These are phyloP conservation scores for Dendrocopos noguchii DNA, from an alignment of 2,113 vertebrate genomes.

Conservation along the genomic window DNA sequence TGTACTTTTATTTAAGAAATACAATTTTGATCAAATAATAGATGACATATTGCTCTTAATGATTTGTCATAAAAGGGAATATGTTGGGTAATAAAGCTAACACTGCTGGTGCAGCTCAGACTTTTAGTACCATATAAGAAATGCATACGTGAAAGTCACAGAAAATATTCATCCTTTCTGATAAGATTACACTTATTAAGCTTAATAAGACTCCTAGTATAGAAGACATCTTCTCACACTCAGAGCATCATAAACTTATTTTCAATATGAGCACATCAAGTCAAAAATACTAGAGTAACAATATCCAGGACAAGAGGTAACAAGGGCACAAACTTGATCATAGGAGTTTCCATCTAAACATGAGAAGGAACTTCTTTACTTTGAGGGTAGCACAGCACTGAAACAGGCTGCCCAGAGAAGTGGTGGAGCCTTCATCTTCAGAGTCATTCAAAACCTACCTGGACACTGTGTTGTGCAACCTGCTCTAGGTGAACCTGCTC, in stretches of 20 bases:
- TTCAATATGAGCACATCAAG: rapidly evolving
- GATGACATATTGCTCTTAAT: not conserved
- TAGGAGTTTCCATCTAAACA: no score
- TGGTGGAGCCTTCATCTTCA: no score
- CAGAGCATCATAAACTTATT: not conserved
- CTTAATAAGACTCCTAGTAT: not conserved
- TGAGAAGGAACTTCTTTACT: no score
- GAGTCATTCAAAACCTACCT: no score
- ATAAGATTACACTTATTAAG: not conserved
- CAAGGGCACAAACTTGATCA: no score
- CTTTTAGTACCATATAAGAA: not conserved
- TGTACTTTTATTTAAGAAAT: not conserved
- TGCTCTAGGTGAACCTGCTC: no score
- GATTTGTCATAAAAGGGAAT: not conserved
- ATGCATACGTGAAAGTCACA: not conserved
- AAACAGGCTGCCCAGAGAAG: no score
- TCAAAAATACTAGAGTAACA: not conserved
- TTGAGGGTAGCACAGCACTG: no score
- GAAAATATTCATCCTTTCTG: not conserved
- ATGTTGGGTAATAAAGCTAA: not conserved
- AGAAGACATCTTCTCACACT: not conserved
- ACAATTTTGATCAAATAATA: not conserved
- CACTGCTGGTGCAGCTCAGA: not conserved
- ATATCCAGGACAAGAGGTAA: not conserved
- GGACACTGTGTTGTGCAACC: no score